phyloP scores from a whole-genome alignment of 2,888 invertebrate species.

The Drosophila ustulata region DNA sequence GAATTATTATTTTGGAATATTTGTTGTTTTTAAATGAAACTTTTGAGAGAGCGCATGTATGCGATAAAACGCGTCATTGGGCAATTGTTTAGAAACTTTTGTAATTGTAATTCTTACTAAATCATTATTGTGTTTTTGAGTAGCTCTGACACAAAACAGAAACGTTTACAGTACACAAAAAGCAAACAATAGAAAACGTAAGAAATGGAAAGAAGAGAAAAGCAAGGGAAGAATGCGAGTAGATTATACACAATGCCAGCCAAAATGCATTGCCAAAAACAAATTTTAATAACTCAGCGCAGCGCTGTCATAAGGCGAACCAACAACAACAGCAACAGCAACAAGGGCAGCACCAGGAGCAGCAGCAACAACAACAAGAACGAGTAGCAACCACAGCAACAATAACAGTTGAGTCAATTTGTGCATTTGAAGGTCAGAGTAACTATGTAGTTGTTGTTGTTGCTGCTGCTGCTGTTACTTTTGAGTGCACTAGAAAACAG shows the following conservation, averaged over 20 bases:
- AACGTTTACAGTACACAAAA: conserved; percentile 25
- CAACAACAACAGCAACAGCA: conserved; percentile 28
- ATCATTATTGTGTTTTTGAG: conserved; percentile 37
- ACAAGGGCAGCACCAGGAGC: conserved; percentile 15
- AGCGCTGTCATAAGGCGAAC: conserved; percentile 49
- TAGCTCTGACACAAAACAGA: conserved; percentile 61
- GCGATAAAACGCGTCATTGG: conserved; percentile 10
- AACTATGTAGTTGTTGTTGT: conserved; percentile 5
- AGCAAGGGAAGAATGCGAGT: conserved; percentile 7
- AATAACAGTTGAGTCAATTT: conserved; percentile 68
- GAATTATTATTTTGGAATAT: conserved; percentile 7
- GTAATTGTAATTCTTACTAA: conserved; percentile 43
- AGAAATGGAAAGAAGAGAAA: conserved; percentile 15
- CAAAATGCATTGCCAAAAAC: conserved; percentile 60
- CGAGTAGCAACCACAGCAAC: conserved; percentile 20
- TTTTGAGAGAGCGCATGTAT: conserved; percentile 11
- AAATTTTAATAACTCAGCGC: conserved; percentile 65
- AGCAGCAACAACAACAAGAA: conserved; percentile 25
- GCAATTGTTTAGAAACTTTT: conserved; percentile 6
- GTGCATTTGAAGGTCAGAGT: conserved; percentile 65
- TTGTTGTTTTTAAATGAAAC: conserved; percentile 2
- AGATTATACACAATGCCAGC: conserved; percentile 36
- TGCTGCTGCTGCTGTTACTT: conserved; percentile 35
- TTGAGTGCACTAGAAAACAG: conserved; percentile 53
- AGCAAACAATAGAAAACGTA: conserved; percentile 44